Conservation (phyloP, 92 coral and sea anemone species). For the Palythoa caribaeorum region DNA sequence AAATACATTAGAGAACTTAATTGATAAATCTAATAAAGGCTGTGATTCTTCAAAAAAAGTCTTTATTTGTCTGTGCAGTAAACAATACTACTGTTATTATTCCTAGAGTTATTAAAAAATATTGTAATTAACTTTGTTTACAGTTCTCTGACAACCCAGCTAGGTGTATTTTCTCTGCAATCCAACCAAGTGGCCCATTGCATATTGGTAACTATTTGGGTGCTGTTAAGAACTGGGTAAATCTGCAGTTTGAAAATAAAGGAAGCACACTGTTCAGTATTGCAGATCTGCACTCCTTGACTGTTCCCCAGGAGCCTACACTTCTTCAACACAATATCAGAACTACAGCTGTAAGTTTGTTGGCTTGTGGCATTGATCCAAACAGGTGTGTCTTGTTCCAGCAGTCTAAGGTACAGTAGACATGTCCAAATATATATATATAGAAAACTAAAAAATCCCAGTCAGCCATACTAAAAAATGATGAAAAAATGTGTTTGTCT, state of each 20-base stretch:
- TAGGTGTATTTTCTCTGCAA: slow-evolving; percentile 78
- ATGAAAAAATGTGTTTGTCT: too few species aligned
- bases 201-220: slow-evolving; percentile 94
- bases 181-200: slow-evolving; percentile 88
- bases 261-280: slow-evolving; percentile 72
- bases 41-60: too few species aligned
- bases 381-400: slow-evolving; percentile 76
- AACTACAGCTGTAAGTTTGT: slow-evolving; percentile 68
- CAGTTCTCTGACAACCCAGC: slow-evolving; percentile 30
- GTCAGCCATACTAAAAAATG: too few species aligned
- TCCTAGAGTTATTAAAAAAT: too few species aligned
- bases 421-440: background rate
- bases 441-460: too few species aligned
- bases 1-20: too few species aligned
- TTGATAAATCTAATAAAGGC: too few species aligned
- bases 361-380: slow-evolving; percentile 92
- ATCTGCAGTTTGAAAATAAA: slow-evolving; percentile 62
- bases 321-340: slow-evolving; percentile 64
- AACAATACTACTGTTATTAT: too few species aligned
- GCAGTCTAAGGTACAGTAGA: slow-evolving; percentile 77
- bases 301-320: slow-evolving; percentile 73
- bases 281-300: slow-evolving; percentile 82
- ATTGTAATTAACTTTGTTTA: background rate
- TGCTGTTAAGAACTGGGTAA: slow-evolving; percentile 81
- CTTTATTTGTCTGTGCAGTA: too few species aligned